These are phyloP conservation scores for Drosophila sordidula DNA, from an alignment of 2,888 invertebrate genomes.

Conservation along the genomic window DNA sequence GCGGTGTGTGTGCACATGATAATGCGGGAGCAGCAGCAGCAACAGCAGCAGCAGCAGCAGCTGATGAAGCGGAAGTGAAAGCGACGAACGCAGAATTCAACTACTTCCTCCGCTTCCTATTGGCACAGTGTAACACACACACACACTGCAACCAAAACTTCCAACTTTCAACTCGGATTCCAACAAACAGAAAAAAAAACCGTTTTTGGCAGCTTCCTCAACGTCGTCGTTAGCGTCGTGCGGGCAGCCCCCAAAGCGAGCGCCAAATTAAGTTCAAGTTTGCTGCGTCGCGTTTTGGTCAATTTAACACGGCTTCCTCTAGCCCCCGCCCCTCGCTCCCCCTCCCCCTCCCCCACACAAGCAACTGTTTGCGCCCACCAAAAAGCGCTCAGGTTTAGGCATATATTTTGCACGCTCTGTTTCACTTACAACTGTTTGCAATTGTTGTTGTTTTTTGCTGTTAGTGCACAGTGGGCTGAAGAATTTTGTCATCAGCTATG, in stretches of 20 bases:
- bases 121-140: slow-evolving; percentile 10
- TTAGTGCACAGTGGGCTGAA: slow-evolving; percentile 27
- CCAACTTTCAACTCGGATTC: slow-evolving; percentile 15
- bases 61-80: slow-evolving; percentile 78
- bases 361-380: slow-evolving; percentile 34
- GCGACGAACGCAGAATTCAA: slow-evolving; percentile 66
- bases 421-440: slow-evolving; percentile 46
- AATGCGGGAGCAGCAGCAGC: slow-evolving; percentile 32
- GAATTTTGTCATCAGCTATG: slow-evolving; percentile 39
- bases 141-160: slow-evolving; percentile 8
- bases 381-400: slow-evolving; percentile 49
- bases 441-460: slow-evolving; percentile 18
- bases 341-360: too few species aligned
- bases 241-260: slow-evolving; percentile 47
- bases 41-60: slow-evolving; percentile 24
- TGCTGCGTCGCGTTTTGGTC: slow-evolving; percentile 67
- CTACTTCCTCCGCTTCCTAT: slow-evolving; percentile 59
- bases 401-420: slow-evolving; percentile 63
- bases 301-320: slow-evolving; percentile 61
- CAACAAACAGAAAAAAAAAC: slow-evolving; percentile 11
- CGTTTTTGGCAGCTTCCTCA: slow-evolving; percentile 44
- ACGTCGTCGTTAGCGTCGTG: slow-evolving; percentile 30
- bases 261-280: slow-evolving; percentile 68
- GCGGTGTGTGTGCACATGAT: slow-evolving; percentile 33
- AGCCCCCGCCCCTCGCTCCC: background rate